These are phyloP conservation scores for Pherbina coryleti DNA, from an alignment of 2,888 invertebrate species.

Conservation along the genomic window DNA sequence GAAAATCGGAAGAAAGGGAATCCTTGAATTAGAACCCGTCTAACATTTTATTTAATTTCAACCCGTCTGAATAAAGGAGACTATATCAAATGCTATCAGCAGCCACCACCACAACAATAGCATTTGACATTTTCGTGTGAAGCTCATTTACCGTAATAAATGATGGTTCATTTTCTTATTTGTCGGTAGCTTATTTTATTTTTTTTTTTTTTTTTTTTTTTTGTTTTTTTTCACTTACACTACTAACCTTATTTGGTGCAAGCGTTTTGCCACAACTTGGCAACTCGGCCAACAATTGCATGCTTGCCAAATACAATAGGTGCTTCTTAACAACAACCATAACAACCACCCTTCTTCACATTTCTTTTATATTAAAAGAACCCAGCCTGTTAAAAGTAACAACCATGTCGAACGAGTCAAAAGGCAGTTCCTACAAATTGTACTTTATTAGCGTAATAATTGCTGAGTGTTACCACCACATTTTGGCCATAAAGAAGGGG, in stretches of 20 bases:
- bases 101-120: not conserved
- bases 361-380: not conserved
- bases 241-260: not conserved
- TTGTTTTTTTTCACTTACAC: too few species aligned
- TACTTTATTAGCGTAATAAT: not conserved
- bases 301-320: not conserved
- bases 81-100: too few species aligned
- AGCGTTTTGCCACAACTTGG: slow-evolving; percentile 8
- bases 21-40: not conserved
- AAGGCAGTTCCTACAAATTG: slow-evolving; percentile 12
- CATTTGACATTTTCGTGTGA: slow-evolving; percentile 21
- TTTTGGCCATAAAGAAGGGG: slow-evolving; percentile 15
- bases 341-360: not conserved
- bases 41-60: not conserved
- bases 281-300: slow-evolving; percentile 15
- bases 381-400: slow-evolving; percentile 5
- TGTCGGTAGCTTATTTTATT: too few species aligned
- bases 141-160: slow-evolving; percentile 14
- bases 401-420: slow-evolving; percentile 1
- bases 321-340: slow-evolving; percentile 1
- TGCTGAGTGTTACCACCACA: slow-evolving; percentile 8
- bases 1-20: not conserved
- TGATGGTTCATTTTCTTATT: not conserved
- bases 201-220: too few species aligned
- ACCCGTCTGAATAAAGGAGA: too few species aligned